Conservation (phyloP, 2,113 vertebrate genomes). For the Cacatua alba region DNA sequence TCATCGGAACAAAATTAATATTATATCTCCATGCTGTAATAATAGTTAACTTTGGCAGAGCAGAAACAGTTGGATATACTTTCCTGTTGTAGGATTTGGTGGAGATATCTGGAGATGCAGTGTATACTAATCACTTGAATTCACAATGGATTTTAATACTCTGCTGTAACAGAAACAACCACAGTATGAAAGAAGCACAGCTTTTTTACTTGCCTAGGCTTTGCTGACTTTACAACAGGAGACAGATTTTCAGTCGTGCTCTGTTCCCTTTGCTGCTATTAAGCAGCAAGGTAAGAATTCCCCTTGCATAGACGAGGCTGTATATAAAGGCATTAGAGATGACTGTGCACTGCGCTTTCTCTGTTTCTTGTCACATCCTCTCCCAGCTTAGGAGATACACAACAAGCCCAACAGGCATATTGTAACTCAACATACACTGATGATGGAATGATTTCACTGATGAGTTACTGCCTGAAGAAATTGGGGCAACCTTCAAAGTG, state of each 20-base stretch:
- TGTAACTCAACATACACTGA: neutral
- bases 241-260: neutral
- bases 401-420: neutral
- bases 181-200: neutral
- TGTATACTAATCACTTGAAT: neutral
- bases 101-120: constrained; percentile 4
- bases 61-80: constrained; percentile 39
- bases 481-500: neutral
- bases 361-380: neutral
- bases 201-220: neutral
- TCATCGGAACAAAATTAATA: constrained; percentile 71
- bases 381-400: neutral
- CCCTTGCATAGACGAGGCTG: neutral
- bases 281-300: neutral
- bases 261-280: neutral
- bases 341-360: neutral
- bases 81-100: constrained; percentile 35
- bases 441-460: neutral
- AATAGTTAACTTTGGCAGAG: constrained; percentile 70
- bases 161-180: neutral
- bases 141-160: neutral
- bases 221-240: neutral
- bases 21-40: constrained; percentile 61
- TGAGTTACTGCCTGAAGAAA: neutral
- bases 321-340: neutral